Evolutionary conservation across 2,113 vertebrate species (phyloP).

Genomic region (Halichoerus grypus): DNA sequence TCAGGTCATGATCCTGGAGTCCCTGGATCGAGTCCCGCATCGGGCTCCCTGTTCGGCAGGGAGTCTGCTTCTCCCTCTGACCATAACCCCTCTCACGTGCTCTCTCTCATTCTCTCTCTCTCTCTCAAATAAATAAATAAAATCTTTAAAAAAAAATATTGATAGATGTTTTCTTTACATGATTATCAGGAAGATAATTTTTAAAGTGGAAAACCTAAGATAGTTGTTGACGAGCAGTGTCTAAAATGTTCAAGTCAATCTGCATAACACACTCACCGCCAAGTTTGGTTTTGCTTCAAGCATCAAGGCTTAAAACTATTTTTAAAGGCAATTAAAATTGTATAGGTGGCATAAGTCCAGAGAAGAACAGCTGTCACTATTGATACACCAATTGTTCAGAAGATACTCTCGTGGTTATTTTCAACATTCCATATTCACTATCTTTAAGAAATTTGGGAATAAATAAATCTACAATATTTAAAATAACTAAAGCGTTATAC

Average conservation of each 20-base stretch:
- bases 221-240: not conserved
- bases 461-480: not conserved
- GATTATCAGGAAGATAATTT: not conserved
- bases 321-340: slow-evolving; percentile 24
- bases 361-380: slow-evolving; percentile 15
- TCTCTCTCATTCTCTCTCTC: no score
- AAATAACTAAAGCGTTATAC: not conserved
- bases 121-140: no score
- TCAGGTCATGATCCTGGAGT: no score
- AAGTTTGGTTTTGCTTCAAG: not conserved
- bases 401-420: not conserved
- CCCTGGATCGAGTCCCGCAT: no score
- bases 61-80: no score
- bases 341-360: slow-evolving; percentile 46
- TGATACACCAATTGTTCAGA: not conserved
- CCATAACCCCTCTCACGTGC: no score
- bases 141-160: not conserved
- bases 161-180: not conserved
- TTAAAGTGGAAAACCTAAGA: not conserved
- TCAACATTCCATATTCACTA: not conserved
- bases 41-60: no score
- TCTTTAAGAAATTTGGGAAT: not conserved
- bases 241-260: not conserved
- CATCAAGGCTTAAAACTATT: not conserved
- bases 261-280: not conserved